Percentiles rank a stretch among this genome's conserved stretches.
Conservation (phyloP, 2,888 invertebrate species). For the Sepiola atlantica region DNA sequence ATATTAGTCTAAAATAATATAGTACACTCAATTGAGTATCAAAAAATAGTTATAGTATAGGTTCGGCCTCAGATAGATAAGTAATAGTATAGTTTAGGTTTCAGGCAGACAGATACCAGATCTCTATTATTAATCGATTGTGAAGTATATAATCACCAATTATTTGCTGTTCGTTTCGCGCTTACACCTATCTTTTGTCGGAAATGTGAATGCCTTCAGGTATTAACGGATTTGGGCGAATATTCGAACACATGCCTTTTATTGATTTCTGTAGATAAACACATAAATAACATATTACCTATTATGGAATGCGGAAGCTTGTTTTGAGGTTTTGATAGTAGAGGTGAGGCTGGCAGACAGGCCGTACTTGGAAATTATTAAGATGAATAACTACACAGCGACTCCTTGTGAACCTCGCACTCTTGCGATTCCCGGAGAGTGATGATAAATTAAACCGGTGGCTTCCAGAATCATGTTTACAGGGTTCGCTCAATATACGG, state of each 20-base stretch:
- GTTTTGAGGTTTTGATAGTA: background rate
- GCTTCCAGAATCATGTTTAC: background rate
- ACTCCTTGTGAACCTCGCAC: background rate
- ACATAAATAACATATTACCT: slow-evolving; percentile 23
- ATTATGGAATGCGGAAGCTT: background rate
- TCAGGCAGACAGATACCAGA: no score
- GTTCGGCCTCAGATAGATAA: no score
- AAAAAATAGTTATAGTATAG: no score
- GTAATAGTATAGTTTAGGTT: no score
- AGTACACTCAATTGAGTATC: no score
- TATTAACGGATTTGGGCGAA: background rate
- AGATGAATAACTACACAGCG: background rate
- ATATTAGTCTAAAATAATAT: no score
- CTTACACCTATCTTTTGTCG: background rate
- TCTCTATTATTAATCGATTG: background rate
- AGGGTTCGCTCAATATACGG: background rate
- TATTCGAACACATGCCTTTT: background rate
- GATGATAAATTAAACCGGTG: background rate
- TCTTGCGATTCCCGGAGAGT: background rate
- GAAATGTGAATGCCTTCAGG: background rate
- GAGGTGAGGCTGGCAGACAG: slow-evolving; percentile 1
- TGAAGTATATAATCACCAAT: background rate
- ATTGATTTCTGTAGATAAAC: background rate
- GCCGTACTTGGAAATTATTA: background rate
- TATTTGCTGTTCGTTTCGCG: background rate